phyloP scores from a whole-genome alignment of 2,888 invertebrate species.

The Lordiphosa andalusiaca region DNA sequence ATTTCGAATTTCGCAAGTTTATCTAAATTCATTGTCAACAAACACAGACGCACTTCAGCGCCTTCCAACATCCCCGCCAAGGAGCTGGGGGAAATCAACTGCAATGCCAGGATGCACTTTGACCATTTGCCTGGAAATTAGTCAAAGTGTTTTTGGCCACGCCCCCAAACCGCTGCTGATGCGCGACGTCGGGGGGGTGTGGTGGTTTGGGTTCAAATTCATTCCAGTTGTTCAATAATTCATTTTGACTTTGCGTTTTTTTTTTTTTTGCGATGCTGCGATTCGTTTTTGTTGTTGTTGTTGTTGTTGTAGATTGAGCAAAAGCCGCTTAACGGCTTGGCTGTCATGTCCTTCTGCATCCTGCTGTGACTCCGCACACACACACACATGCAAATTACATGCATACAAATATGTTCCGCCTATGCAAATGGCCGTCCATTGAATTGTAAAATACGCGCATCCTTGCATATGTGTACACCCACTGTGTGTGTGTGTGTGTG shows the following conservation, averaged over 20 bases:
- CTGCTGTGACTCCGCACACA: conserved; percentile 15
- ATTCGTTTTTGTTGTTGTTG: conserved; percentile 7
- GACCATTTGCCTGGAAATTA: conserved; percentile 44
- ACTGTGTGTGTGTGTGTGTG: too few relatives aligned
- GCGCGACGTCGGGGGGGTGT: too few relatives aligned
- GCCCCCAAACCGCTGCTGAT: background rate
- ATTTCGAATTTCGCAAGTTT: conserved; percentile 72
- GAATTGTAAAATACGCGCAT: too few relatives aligned
- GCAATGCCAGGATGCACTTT: conserved; percentile 43
- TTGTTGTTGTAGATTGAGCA: conserved; percentile 22
- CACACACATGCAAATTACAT: conserved; percentile 9
- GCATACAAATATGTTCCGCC: conserved; percentile 1
- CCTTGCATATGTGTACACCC: too few relatives aligned
- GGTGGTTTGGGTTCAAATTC: background rate
- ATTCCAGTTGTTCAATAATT: conserved; percentile 41
- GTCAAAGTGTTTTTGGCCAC: conserved; percentile 38
- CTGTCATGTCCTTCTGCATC: conserved; percentile 47
- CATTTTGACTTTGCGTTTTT: conserved; percentile 34
- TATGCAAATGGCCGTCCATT: too few relatives aligned
- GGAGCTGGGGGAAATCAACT: conserved; percentile 55
- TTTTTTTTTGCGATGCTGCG: too few relatives aligned
- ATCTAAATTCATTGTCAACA: conserved; percentile 74
- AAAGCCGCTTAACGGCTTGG: conserved; percentile 63
- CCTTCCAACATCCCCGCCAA: background rate
- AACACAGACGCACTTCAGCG: conserved; percentile 39